A percentile compares a stretch with the other conserved stretches of the same genome.
Conservation (phyloP, 2,888 invertebrate genomes). For the Danaus chrysippus region DNA sequence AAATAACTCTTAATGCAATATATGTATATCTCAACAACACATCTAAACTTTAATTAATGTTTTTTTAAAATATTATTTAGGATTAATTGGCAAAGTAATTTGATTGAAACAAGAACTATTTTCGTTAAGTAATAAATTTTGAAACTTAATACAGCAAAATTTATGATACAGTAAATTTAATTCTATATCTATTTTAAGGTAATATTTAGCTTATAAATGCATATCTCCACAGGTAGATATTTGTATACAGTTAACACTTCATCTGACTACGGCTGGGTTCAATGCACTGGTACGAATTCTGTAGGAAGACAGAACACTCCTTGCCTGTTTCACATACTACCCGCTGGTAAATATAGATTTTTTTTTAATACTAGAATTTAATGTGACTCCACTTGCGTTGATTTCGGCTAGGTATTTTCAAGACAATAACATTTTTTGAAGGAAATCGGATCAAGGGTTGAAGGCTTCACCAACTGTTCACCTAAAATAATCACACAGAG, state of each 20-base stretch:
- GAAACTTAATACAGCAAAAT: too few relatives aligned
- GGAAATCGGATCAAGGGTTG: too few relatives aligned
- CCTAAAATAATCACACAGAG: too few relatives aligned
- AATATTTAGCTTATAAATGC: background rate
- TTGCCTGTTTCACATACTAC: constrained; percentile 86
- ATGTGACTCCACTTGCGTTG: background rate
- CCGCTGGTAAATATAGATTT: constrained; percentile 73
- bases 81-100: too few relatives aligned
- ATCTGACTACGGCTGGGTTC: constrained; percentile 87
- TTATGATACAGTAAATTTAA: background rate
- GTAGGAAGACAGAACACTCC: constrained; percentile 85
- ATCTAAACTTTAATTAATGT: too few relatives aligned
- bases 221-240: constrained; percentile 50
- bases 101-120: too few relatives aligned
- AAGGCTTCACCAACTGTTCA: too few relatives aligned
- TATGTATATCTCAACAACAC: too few relatives aligned
- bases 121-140: too few relatives aligned
- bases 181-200: background rate
- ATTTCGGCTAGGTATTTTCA: background rate
- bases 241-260: constrained; percentile 79
- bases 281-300: constrained; percentile 85
- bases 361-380: background rate
- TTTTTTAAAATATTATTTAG: too few relatives aligned
- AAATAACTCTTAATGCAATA: too few relatives aligned
- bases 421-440: too few relatives aligned